Conservation (phyloP, 2,113 vertebrate genomes). For the Cinclus mexicanus region DNA sequence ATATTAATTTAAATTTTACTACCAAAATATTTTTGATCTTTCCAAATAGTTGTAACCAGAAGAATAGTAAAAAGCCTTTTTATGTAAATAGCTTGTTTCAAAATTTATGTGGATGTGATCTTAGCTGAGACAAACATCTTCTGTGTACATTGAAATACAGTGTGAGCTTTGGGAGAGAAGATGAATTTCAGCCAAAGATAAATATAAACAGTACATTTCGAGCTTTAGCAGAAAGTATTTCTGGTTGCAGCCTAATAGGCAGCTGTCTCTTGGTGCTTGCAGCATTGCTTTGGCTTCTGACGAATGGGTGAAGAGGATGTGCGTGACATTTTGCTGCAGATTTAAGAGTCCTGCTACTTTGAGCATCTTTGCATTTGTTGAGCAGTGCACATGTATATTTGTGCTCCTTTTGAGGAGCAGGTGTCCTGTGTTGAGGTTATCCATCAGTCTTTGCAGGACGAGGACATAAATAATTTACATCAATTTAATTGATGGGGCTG, state of each 20-base stretch:
- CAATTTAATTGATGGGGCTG: not conserved
- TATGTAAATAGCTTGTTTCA: not conserved
- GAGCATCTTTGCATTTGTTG: not conserved
- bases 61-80: not conserved
- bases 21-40: not conserved
- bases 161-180: not conserved
- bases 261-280: slow-evolving; percentile 16
- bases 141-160: not conserved
- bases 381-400: not conserved
- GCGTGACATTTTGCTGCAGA: not conserved
- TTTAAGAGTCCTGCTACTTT: not conserved
- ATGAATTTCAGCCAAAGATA: slow-evolving; percentile 33
- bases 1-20: not conserved
- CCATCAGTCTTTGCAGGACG: not conserved
- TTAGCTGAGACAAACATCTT: not conserved
- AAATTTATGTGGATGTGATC: not conserved
- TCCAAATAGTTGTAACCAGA: not conserved
- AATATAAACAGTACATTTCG: slow-evolving; percentile 22
- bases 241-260: not conserved
- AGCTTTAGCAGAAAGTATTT: slow-evolving; percentile 41
- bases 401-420: not conserved
- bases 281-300: not conserved
- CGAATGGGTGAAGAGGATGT: rapidly evolving
- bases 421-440: not conserved
- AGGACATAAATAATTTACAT: not conserved